Evolutionary conservation across 2,888 invertebrate genomes (phyloP), one percentile per base, ranked within the genome.

Genomic region (Pediacus dermestoides): DNA sequence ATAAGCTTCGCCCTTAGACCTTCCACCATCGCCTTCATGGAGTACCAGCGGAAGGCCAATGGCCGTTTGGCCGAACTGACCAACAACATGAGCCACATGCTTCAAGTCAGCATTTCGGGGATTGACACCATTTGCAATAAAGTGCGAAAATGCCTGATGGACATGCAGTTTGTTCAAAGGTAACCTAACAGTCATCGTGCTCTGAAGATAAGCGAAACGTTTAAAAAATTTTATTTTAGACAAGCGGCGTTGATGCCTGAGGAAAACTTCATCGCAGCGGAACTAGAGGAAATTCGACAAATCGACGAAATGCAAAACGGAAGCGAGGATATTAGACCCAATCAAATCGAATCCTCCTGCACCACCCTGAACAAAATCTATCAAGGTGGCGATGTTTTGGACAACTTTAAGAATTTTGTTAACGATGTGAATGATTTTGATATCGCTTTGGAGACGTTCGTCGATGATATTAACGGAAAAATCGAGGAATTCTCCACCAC

Each of bases 81-180:
- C 34, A 48, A 45, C 30, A 57, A 53, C 27, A 44, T 60, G 36
- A 58, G 53, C 33, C 30, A 30, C 7, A 50, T 53, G 46, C 36
- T 58, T 9, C 44, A 41, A 9, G 58, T 58, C 18, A 57, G 57
- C 16, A 51, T 48, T 21, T 46, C 38, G 6, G 57, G 53, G 4
- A 58, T 60, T 10, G 57, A 60, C 31, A 39, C 36, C 22, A 55
- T 60, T 28, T 60, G 59, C 28, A 47, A 48, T 4, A 55, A 51
- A 41, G 59, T 60, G 15, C 42, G 57, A 16, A 28, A 52, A 10
- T 58, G 57, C 16, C 34, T 60, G 8, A 18, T 21, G 7, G 44
- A 50, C 3, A 4, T 14, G n/a, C n/a, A n/a, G n/a, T n/a, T n/a
- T n/a, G n/a, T n/a, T n/a, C n/a, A n/a, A n/a, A n/a, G n/a, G n/a